Conservation (phyloP, 2,113 vertebrate genomes). For the Daubentonia madagascariensis region DNA sequence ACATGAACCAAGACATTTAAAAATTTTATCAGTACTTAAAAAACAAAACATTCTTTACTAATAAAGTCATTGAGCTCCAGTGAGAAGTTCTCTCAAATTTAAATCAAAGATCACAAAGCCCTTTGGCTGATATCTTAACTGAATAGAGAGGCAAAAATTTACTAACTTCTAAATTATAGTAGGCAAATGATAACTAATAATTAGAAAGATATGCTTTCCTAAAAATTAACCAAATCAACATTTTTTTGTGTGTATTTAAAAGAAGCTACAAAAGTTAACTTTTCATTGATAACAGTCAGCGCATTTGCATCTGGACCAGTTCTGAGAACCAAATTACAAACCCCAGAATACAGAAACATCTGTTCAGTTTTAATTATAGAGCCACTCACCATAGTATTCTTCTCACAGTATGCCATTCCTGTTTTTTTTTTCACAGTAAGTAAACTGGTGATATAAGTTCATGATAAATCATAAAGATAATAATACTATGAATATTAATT, state of each 20-base stretch:
- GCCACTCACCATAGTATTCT: background rate
- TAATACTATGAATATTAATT: background rate
- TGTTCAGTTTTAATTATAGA: background rate
- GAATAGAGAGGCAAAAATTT: background rate
- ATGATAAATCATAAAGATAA: background rate
- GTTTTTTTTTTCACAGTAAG: slow-evolving; percentile 40
- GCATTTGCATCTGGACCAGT: background rate
- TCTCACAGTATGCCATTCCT: background rate
- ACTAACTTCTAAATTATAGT: background rate
- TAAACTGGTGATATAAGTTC: background rate
- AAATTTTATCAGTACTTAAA: background rate
- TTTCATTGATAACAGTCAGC: background rate
- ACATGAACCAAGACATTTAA: background rate
- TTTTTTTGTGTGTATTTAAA: background rate
- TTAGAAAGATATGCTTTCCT: background rate
- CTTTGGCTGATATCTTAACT: background rate
- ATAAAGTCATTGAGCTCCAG: background rate
- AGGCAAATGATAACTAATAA: background rate
- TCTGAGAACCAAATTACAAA: background rate
- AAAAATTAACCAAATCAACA: background rate
- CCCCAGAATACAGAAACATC: background rate
- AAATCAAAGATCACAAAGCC: background rate
- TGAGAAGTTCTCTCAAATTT: background rate
- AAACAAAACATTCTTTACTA: background rate
- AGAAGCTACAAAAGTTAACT: background rate